Percentiles rank a stretch among this genome's conserved stretches.
These are phyloP conservation scores for Thripadectes ignobilis DNA, from an alignment of 2,797 vertebrate genomes.

Conservation along the genomic window DNA sequence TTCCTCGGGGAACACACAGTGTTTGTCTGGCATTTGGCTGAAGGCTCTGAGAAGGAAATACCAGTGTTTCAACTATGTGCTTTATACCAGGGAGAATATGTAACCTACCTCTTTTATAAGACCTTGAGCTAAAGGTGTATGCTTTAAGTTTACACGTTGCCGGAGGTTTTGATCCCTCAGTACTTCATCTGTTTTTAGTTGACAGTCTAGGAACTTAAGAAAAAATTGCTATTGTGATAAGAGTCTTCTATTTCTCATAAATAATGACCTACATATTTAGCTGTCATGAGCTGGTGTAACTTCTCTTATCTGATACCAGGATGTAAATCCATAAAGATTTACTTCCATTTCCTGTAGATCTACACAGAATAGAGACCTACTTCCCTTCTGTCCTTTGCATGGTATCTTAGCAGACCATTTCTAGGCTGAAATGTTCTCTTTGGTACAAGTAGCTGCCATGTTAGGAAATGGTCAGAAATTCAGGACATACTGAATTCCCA, in stretches of 20 bases:
- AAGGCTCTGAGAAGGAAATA: not conserved
- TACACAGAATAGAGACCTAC: not conserved
- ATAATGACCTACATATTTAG: not conserved
- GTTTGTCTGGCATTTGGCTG: not conserved
- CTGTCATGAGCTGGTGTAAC: not conserved
- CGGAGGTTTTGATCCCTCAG: not conserved
- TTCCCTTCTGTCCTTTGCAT: not conserved
- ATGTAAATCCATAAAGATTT: not conserved
- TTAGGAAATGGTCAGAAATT: not conserved
- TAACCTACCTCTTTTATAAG: not conserved
- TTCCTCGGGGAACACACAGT: fast-evolving
- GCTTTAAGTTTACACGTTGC: not conserved
- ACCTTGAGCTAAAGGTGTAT: not conserved
- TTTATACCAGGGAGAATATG: not conserved
- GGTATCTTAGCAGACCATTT: not conserved
- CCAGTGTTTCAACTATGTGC: not conserved
- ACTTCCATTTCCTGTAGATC: not conserved
- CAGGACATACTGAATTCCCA: not conserved
- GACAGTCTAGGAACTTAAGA: not conserved
- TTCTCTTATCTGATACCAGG: not conserved
- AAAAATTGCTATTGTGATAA: not conserved
- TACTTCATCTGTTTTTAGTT: not conserved
- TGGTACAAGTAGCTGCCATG: not conserved
- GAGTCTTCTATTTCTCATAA: not conserved
- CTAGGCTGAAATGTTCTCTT: not conserved